Base-by-base conservation (phyloP, 2,797 vertebrate species). In the Sphenopsis melanotis region DNA sequence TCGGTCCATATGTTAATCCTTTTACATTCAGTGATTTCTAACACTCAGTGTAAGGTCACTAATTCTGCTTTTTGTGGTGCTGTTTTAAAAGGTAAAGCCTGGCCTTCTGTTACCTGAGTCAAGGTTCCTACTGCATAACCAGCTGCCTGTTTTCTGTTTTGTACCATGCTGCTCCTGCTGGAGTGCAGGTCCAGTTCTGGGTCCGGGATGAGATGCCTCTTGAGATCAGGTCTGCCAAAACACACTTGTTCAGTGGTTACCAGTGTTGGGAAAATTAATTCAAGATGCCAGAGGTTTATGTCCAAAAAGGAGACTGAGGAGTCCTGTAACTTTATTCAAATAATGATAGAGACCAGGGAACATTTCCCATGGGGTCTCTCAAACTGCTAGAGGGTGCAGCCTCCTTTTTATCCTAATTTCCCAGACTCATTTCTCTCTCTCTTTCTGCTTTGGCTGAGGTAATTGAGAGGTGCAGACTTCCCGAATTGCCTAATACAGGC, bases 171-270 rank as follows among this genome's bases (percentile, higher is more conserved):
- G 53, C 23, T 66, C 37, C 27, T 2, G 0, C n/a, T 66, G 53
- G n/a, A 66, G 46, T n/a, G 44, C 44, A n/a, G n/a, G n/a, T 50
- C 52, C 27, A 19, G 4, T 19, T 65, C 61, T 50, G 53, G 44
- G 15, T 22, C 23, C 0, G 2, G n/a, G 46, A 37, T 76, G 19
- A 15, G 46, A 68, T 60, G 0, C 0, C 63, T 44, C 15, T 37
- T 44, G 46, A 50, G 37, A 29, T 52, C 19, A 7, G 3, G 23
- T 37, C 39, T 68, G 29, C 29, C 46, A 52, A 57, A 85, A n/a
- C 12, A 29, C 27, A 44, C 19, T 44, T 20, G 27, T 37, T 52
- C n/a, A 20, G n/a, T 37, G 61, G 19, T 29, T 37, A 44, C 12
- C 12, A 44, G 15, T 23, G 19, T 29, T 24, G 50, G 46, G 37